phyloP scores from a whole-genome alignment of 1,140 invertebrate species.

The Drosophila nannoptera region DNA sequence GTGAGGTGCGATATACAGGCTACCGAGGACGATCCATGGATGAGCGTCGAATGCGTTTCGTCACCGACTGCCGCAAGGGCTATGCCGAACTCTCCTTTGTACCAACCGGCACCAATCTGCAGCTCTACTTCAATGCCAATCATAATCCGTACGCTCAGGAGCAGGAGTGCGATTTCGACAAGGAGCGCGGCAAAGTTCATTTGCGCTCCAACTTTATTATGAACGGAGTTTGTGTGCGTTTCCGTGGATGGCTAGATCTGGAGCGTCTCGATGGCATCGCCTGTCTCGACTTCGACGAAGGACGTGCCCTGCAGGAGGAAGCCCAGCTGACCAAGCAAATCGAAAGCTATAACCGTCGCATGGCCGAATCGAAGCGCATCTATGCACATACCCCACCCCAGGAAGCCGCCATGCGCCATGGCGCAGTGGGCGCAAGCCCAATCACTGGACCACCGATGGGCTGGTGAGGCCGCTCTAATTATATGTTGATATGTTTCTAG shows the following conservation, averaged over 20 bases:
- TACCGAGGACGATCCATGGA: conserved; percentile 94
- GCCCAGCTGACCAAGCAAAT: conserved; percentile 92
- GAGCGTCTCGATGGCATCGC: conserved; percentile 96
- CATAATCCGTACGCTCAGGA: conserved; percentile 86
- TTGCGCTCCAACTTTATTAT: conserved; percentile 95
- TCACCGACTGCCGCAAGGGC: conserved; percentile 94
- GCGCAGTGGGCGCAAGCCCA: not conserved
- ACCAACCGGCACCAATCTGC: conserved; percentile 95
- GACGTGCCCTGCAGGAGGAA: conserved; percentile 89
- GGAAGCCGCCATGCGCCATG: conserved; percentile 39
- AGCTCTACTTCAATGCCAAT: conserved; percentile 88
- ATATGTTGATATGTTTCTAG: not conserved
- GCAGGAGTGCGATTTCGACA: conserved; percentile 95
- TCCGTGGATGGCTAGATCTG: conserved; percentile 96
- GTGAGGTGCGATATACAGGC: conserved; percentile 96
- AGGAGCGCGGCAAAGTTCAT: conserved; percentile 97
- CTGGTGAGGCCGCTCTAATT: conserved; percentile 32
- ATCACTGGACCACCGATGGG: conserved; percentile 38
- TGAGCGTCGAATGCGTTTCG: conserved; percentile 94
- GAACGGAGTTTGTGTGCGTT: conserved; percentile 98
- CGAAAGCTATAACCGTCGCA: conserved; percentile 87
- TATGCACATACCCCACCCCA: conserved; percentile 56
- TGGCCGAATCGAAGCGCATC: conserved; percentile 55
- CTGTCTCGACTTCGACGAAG: conserved; percentile 95
- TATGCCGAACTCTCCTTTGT: conserved; percentile 96